phyloP scores from a whole-genome alignment of 2,797 vertebrate genomes.

The Girardinus metallicus region DNA sequence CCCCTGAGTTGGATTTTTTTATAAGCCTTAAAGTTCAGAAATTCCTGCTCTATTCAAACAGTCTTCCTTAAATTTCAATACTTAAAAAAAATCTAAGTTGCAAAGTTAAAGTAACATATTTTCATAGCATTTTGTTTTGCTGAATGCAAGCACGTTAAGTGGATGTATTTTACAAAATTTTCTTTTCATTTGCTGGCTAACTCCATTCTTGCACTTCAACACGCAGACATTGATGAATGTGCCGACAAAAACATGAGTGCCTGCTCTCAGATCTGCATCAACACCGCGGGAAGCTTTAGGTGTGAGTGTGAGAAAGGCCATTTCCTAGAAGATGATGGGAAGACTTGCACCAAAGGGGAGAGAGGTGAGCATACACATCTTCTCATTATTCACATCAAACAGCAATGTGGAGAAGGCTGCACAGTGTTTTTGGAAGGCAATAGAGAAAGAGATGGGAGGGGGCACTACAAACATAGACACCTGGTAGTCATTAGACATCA shows the following conservation, averaged over 20 bases:
- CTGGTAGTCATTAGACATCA: conserved; percentile 77
- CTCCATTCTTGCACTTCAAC: conserved; percentile 17
- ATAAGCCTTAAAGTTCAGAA: not conserved
- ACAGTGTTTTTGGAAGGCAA: conserved; percentile 34
- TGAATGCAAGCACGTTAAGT: not conserved
- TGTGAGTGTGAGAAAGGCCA: conserved; percentile 91
- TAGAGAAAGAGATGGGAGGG: conserved; percentile 11
- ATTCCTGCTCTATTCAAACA: not conserved
- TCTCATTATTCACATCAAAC: conserved; percentile 45
- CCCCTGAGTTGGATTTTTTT: not conserved
- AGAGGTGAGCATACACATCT: conserved; percentile 79
- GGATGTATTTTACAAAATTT: not conserved
- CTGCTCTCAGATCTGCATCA: conserved; percentile 92
- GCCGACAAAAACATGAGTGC: conserved; percentile 82
- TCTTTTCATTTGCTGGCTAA: conserved; percentile 1
- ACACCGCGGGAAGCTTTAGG: conserved; percentile 91
- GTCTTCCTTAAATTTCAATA: not conserved
- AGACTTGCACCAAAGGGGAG: conserved; percentile 89
- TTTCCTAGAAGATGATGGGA: conserved; percentile 87
- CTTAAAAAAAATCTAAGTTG: not conserved
- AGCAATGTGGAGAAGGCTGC: conserved; percentile 39
- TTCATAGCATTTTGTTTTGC: not conserved
- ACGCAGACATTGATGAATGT: conserved; percentile 92
- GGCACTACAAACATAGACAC: conserved; percentile 62
- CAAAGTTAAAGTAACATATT: not conserved